phyloP scores from a whole-genome alignment of 2,888 invertebrate genomes.

The Melinaea menophilus region DNA sequence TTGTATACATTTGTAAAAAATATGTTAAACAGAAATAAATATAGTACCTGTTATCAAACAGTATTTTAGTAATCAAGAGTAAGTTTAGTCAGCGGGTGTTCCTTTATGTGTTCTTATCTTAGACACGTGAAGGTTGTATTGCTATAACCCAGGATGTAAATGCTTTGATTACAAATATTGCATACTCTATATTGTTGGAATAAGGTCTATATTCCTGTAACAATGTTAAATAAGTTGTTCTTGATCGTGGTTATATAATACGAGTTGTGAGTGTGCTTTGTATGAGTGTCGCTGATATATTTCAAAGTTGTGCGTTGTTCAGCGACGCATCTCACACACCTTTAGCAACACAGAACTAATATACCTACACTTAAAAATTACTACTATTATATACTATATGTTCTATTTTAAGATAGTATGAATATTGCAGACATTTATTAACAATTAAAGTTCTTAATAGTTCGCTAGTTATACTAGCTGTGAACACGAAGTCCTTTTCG shows the following conservation, averaged over 20 bases:
- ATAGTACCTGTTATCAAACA: slow-evolving; percentile 6
- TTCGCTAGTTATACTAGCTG: too few species aligned
- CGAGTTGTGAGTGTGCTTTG: slow-evolving; percentile 67
- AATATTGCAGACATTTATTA: too few species aligned
- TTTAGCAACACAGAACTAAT: too few species aligned
- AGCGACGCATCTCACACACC: slow-evolving; percentile 24
- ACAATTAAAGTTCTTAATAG: too few species aligned
- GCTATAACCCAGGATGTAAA: too few species aligned
- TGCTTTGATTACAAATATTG: too few species aligned
- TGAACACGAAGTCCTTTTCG: too few species aligned
- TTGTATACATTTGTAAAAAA: slow-evolving; percentile 18
- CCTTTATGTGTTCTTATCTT: slow-evolving; percentile 29
- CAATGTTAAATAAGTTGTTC: slow-evolving; percentile 33
- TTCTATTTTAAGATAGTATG: too few species aligned
- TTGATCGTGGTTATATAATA: slow-evolving; percentile 46
- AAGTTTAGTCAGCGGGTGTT: slow-evolving; percentile 62
- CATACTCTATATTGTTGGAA: too few species aligned
- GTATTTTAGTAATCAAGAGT: slow-evolving; percentile 58
- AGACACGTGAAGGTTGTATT: slow-evolving; percentile 42
- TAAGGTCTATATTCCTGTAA: neutral
- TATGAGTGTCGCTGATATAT: slow-evolving; percentile 72
- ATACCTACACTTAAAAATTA: too few species aligned
- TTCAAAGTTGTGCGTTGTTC: slow-evolving; percentile 62
- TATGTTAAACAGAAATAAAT: neutral
- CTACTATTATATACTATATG: too few species aligned